Conservation (phyloP, 1,140 invertebrate genomes). For the Propsilocerus akamusi region DNA sequence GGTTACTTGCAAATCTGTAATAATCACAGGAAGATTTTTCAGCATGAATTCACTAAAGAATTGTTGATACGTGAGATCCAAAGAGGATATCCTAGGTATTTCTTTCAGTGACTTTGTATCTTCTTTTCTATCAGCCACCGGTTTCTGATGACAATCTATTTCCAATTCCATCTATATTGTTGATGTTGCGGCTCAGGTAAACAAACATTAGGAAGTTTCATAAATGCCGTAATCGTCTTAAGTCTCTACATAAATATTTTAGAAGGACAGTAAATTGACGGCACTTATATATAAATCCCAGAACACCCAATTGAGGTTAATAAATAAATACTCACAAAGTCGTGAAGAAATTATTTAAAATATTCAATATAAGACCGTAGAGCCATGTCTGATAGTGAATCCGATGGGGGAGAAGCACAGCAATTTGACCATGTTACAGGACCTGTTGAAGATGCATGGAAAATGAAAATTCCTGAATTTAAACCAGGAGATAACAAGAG, state of each 20-base stretch:
- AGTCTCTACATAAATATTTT: not conserved
- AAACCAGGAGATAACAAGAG: constrained; percentile 79
- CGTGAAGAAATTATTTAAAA: not conserved
- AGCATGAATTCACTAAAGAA: constrained; percentile 40
- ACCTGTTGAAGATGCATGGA: constrained; percentile 70
- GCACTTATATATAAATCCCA: too few relatives aligned
- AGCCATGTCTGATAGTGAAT: not conserved
- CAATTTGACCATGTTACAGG: constrained; percentile 16
- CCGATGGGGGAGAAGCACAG: not conserved
- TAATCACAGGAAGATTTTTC: constrained; percentile 42
- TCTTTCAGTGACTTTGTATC: not conserved
- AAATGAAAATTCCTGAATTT: constrained; percentile 78
- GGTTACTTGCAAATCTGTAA: constrained; percentile 34
- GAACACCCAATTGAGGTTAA: too few relatives aligned
- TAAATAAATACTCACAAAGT: too few relatives aligned
- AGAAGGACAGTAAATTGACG: too few relatives aligned
- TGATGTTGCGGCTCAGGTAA: not conserved
- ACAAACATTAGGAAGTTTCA: not conserved
- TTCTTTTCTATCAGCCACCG: not conserved
- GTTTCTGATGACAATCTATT: not conserved
- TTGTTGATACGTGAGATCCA: constrained; percentile 18
- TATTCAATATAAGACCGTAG: not conserved
- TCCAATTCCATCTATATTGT: not conserved
- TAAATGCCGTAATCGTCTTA: not conserved
- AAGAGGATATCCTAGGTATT: constrained; percentile 9